These are phyloP conservation scores for Stomatorhinus walkeri DNA, from an alignment of 2,797 vertebrate genomes.

Conservation along the genomic window DNA sequence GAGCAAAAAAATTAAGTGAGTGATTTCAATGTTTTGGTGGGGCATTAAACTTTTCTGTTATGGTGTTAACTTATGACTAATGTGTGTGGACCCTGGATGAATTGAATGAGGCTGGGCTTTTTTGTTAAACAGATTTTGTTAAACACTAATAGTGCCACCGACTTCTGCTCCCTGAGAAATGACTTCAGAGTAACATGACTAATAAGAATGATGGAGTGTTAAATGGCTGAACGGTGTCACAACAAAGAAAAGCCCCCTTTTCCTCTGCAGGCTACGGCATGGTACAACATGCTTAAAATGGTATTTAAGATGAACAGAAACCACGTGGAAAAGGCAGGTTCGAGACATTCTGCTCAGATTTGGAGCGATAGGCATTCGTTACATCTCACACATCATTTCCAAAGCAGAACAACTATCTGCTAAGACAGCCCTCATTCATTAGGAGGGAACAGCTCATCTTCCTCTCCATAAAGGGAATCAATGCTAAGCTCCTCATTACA, in stretches of 20 bases:
- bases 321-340: not conserved
- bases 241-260: slow-evolving; percentile 17
- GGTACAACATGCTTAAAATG: not conserved
- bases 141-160: slow-evolving; percentile 7
- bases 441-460: slow-evolving; percentile 42
- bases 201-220: not conserved
- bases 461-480: slow-evolving; percentile 53
- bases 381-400: slow-evolving; percentile 39
- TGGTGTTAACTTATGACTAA: not conserved
- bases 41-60: not conserved
- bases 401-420: slow-evolving; percentile 17
- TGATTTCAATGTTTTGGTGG: not conserved
- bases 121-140: not conserved
- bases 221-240: slow-evolving; percentile 41
- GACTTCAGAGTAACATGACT: slow-evolving; percentile 21
- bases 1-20: not conserved
- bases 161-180: slow-evolving; percentile 37
- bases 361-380: slow-evolving; percentile 36
- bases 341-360: not conserved
- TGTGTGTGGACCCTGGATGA: not conserved
- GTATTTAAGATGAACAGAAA: not conserved
- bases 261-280: not conserved
- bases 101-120: not conserved
- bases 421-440: slow-evolving; percentile 36
- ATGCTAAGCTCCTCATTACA: slow-evolving; percentile 44